phyloP scores from a whole-genome alignment of 1,140 invertebrate species.

The Caerostris extrusa region DNA sequence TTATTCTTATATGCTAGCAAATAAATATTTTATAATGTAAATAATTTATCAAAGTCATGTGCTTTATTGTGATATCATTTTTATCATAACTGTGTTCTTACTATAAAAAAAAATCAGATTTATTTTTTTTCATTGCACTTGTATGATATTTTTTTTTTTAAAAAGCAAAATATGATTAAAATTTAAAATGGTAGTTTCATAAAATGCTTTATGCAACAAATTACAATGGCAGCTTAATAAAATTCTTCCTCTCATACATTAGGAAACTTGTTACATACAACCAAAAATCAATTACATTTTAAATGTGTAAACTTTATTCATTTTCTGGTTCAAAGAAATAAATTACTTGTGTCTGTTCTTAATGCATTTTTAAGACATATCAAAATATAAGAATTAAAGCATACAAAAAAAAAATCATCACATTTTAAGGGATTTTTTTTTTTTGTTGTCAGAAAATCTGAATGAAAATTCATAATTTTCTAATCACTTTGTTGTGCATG shows the following conservation, averaged over 20 bases:
- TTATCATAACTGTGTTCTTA: neutral
- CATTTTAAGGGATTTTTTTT: too few relatives aligned
- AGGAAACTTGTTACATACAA: neutral
- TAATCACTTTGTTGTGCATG: neutral
- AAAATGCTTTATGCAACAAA: neutral
- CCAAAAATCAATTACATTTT: neutral
- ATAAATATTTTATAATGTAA: too few relatives aligned
- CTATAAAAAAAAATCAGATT: neutral
- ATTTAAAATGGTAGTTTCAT: neutral
- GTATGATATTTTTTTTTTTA: slow-evolving; percentile 17
- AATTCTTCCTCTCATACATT: neutral
- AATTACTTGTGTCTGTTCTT: neutral
- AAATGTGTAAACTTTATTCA: neutral
- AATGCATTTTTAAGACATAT: neutral
- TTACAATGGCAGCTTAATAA: neutral
- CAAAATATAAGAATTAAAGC: too few relatives aligned
- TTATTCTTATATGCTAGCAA: too few relatives aligned
- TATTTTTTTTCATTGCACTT: neutral
- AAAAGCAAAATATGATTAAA: neutral
- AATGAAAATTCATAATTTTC: too few relatives aligned
- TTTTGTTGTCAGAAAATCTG: too few relatives aligned
- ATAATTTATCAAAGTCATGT: neutral
- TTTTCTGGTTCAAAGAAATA: neutral
- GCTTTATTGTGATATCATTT: slow-evolving; percentile 1
- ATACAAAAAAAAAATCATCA: too few relatives aligned